Percentiles rank a stretch among this genome's conserved stretches.
phyloP scores from a whole-genome alignment of 2,113 vertebrate genomes.

The Phoxinus phoxinus region DNA sequence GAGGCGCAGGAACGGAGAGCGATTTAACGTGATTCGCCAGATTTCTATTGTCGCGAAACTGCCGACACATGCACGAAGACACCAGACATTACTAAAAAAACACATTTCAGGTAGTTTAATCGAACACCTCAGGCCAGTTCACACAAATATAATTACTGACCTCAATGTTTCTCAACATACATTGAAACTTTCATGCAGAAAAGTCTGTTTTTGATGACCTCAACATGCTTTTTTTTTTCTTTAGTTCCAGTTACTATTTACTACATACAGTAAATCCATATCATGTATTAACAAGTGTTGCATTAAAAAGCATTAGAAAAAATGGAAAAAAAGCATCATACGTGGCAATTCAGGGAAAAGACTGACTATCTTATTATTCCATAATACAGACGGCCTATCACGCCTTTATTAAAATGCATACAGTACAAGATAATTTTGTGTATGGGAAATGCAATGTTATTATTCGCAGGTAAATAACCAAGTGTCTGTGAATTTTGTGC shows the following conservation, averaged over 20 bases:
- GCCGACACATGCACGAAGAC: not conserved
- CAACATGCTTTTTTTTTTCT: not conserved
- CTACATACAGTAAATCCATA: constrained; percentile 18
- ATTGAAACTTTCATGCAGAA: constrained; percentile 15
- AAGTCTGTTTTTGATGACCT: not conserved
- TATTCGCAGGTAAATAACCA: constrained; percentile 27
- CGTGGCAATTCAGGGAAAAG: constrained; percentile 1
- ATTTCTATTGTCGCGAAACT: constrained; percentile 57
- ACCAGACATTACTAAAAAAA: not conserved
- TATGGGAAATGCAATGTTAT: constrained; percentile 47
- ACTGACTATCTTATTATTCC: constrained; percentile 22
- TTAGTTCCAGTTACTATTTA: not conserved
- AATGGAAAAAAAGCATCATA: constrained; percentile 14
- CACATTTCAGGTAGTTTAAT: constrained; percentile 41
- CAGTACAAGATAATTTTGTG: not conserved
- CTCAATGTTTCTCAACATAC: constrained; percentile 1
- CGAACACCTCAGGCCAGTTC: not conserved
- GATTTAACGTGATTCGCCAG: constrained; percentile 57
- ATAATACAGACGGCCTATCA: not conserved
- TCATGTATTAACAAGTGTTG: constrained; percentile 30
- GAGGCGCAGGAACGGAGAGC: constrained; percentile 52
- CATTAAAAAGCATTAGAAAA: constrained; percentile 47
- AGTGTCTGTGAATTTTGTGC: constrained; percentile 30
- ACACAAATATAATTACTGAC: constrained; percentile 20
- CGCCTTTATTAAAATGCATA: constrained; percentile 26